A percentile compares a stretch with the other conserved stretches of the same genome.
These are phyloP conservation scores for Caradrina kadenii DNA, from an alignment of 2,888 invertebrate genomes.

Conservation along the genomic window DNA sequence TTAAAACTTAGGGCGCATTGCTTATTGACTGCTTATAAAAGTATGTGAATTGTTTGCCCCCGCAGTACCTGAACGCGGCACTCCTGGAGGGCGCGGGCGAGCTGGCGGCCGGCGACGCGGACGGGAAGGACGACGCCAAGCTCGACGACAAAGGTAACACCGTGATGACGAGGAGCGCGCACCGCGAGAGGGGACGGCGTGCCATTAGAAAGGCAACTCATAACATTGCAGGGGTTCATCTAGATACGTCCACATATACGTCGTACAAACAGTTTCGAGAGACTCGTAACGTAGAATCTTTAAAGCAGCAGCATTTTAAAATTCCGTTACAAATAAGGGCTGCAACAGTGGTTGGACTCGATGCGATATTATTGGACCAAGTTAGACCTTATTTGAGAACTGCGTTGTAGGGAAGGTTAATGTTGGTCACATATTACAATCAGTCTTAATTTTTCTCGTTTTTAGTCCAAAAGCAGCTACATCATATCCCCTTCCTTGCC, in stretches of 20 bases:
- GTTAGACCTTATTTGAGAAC: not conserved
- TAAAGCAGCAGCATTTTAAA: not conserved
- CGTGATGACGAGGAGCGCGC: conserved; percentile 30
- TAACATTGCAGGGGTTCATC: not conserved
- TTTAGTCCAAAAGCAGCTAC: not conserved
- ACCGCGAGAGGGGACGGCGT: too few species aligned
- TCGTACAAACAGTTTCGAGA: too few species aligned
- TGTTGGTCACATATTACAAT: not conserved
- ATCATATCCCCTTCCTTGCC: not conserved
- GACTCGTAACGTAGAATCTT: too few species aligned
- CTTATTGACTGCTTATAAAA: too few species aligned
- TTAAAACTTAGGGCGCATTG: too few species aligned
- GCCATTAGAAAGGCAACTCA: not conserved
- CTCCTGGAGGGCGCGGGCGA: conserved; percentile 84
- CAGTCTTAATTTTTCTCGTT: not conserved
- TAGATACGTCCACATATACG: too few species aligned
- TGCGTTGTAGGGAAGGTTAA: not conserved
- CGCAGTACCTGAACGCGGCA: conserved; percentile 78
- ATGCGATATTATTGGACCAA: not conserved
- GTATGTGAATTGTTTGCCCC: not conserved
- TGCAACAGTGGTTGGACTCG: not conserved
- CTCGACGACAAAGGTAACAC: conserved; percentile 81
- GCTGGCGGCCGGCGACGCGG: conserved; percentile 80
- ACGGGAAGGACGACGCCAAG: conserved; percentile 77
- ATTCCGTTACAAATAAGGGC: not conserved